These are phyloP conservation scores for Mycalesis mineus DNA, from an alignment of 2,888 invertebrate species.

Conservation along the genomic window DNA sequence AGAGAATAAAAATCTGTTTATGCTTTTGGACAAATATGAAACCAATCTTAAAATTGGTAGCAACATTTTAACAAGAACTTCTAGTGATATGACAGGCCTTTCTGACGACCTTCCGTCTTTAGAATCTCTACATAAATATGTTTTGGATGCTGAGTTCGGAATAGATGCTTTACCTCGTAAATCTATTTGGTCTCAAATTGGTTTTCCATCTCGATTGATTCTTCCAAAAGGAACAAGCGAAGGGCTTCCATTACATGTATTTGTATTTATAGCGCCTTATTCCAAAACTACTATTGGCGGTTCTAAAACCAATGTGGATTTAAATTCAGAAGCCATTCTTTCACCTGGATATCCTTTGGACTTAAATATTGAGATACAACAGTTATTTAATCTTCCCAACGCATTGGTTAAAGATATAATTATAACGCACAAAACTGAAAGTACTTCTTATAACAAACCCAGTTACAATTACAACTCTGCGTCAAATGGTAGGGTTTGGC, in stretches of 20 bases:
- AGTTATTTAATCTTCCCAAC: slow-evolving; percentile 59
- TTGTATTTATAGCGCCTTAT: slow-evolving; percentile 80
- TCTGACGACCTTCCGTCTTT: slow-evolving; percentile 80
- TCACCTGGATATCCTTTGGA: slow-evolving; percentile 87
- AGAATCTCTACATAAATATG: slow-evolving; percentile 77
- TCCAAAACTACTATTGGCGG: slow-evolving; percentile 48
- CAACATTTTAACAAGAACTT: slow-evolving; percentile 81
- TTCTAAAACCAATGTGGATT: slow-evolving; percentile 55
- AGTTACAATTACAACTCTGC: slow-evolving; percentile 26
- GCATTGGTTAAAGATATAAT: slow-evolving; percentile 54
- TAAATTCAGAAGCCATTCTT: slow-evolving; percentile 53
- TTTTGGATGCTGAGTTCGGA: slow-evolving; percentile 77
- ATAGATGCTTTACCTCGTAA: slow-evolving; percentile 71
- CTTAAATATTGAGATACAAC: slow-evolving; percentile 74
- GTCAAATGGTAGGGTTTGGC: slow-evolving; percentile 24
- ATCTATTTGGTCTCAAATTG: slow-evolving; percentile 73
- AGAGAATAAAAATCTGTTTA: slow-evolving; percentile 75
- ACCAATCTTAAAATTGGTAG: slow-evolving; percentile 79
- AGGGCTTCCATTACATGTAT: slow-evolving; percentile 81
- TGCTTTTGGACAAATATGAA: slow-evolving; percentile 79
- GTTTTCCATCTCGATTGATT: slow-evolving; percentile 82
- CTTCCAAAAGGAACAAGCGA: slow-evolving; percentile 83
- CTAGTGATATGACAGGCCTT: slow-evolving; percentile 78
- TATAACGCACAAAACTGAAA: slow-evolving; percentile 49
- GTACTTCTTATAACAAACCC: slow-evolving; percentile 26